Base-by-base conservation (phyloP, 2,113 vertebrate species). In the Pollimyrus isidori region DNA sequence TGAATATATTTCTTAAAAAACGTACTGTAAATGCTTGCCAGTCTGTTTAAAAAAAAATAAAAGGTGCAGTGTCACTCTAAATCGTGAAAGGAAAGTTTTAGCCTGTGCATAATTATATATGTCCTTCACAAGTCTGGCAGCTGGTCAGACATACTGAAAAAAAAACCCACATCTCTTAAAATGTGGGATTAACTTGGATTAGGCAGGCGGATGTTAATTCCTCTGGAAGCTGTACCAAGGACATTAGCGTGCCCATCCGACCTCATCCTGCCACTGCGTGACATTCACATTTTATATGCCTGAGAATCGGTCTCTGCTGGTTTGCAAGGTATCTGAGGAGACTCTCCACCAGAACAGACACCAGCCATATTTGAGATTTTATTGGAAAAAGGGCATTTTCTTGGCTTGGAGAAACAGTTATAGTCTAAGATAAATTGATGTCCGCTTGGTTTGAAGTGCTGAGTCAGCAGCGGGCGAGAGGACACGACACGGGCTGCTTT, bases 181-280 rank as follows among this genome's bases (percentile, higher is more conserved):
- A 93, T 91, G 89, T 65, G 87, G 91, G 91, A 91, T 92, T 91
- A 91, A 89, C 80, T 46, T 39, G 91, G 92, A 93, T 93, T 93
- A 93, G 80, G 85, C 91, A 89, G 89, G 88, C 87, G 89, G 90
- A 91, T 91, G 92, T 91, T 90, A 91, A 92, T 91, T 90, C 91
- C 83, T 65, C 87, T 52, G 50, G 88, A 83, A 82, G 88, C 11
- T 45, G 69, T 86, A 58, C 56, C 45, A 80, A 89, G 89, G 84
- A 91, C 65, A 73, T 52, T 53, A 85, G 39, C 50, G 87, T 73
- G 73, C 87, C 56, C 45, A 85, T 65, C 46, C 19, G 58, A 82
- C 62, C 90, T 85, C 48, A n/a, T 83, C 35, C 83, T 90, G 48
- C 88, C 82, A 83, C 89, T 87, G 49, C 11, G 84, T 62, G 39